These are phyloP conservation scores for Tangara arthus DNA, from an alignment of 2,797 vertebrate genomes.

Conservation along the genomic window DNA sequence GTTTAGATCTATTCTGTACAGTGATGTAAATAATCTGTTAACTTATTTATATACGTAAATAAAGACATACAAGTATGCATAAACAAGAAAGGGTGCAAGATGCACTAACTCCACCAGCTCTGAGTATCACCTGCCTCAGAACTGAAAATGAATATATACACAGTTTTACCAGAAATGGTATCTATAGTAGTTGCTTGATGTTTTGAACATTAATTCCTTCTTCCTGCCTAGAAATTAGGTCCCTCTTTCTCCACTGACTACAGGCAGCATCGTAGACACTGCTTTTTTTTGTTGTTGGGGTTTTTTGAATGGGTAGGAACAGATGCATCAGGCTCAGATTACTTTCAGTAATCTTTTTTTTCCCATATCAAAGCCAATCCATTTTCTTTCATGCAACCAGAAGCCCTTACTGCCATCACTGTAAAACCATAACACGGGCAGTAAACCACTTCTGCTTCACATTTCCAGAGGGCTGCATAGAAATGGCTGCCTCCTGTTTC, in stretches of 20 bases:
- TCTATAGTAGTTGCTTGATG: neutral
- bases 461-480: neutral
- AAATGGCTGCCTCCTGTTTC: neutral
- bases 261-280: neutral
- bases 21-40: constrained; percentile 35
- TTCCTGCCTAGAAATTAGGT: neutral
- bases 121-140: neutral
- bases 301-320: neutral
- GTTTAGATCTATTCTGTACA: constrained; percentile 9
- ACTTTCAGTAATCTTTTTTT: neutral
- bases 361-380: neutral
- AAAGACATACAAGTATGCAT: neutral
- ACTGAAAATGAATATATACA: neutral
- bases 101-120: neutral
- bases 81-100: neutral
- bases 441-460: neutral
- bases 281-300: accelerated
- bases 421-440: neutral
- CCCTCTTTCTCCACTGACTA: neutral
- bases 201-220: neutral
- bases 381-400: neutral
- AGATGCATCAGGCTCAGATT: neutral
- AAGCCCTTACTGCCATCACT: neutral
- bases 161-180: neutral
- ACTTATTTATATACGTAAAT: constrained; percentile 6